phyloP scores from a whole-genome alignment of 2,797 vertebrate genomes.

The Cuniculus paca region DNA sequence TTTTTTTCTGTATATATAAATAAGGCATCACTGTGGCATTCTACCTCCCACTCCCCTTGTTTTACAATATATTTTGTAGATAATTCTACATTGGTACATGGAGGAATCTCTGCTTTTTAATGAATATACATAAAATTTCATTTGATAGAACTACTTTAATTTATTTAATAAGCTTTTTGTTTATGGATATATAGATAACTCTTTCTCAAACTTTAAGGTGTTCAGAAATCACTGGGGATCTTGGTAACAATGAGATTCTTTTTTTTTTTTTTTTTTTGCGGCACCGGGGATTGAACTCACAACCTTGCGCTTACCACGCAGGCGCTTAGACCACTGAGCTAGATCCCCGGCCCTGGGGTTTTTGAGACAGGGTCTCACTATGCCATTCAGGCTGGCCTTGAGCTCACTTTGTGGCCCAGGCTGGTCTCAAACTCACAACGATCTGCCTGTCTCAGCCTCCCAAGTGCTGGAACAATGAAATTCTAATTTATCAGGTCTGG shows the following conservation, averaged over 20 bases:
- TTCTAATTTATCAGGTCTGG: background rate
- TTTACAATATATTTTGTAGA: background rate
- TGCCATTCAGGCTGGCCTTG: too few relatives aligned
- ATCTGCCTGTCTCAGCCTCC: too few relatives aligned
- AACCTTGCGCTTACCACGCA: too few relatives aligned
- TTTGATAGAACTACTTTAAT: background rate
- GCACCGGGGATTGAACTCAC: too few relatives aligned
- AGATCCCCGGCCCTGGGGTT: too few relatives aligned
- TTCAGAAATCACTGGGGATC: background rate
- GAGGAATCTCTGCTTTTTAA: background rate
- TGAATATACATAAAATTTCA: background rate
- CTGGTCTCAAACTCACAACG: too few relatives aligned
- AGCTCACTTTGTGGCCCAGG: too few relatives aligned
- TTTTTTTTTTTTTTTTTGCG: too few relatives aligned
- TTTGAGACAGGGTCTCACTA: too few relatives aligned
- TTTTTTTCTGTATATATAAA: background rate
- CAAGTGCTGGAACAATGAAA: background rate
- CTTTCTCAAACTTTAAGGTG: background rate
- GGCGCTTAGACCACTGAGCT: too few relatives aligned
- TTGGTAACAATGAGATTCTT: background rate
- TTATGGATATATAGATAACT: background rate
- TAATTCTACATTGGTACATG: background rate
- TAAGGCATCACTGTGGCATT: background rate
- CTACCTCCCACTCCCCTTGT: background rate
- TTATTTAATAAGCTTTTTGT: slow-evolving; percentile 15